Conservation (phyloP, 2,113 vertebrate genomes). For the Leptosomus discolor region DNA sequence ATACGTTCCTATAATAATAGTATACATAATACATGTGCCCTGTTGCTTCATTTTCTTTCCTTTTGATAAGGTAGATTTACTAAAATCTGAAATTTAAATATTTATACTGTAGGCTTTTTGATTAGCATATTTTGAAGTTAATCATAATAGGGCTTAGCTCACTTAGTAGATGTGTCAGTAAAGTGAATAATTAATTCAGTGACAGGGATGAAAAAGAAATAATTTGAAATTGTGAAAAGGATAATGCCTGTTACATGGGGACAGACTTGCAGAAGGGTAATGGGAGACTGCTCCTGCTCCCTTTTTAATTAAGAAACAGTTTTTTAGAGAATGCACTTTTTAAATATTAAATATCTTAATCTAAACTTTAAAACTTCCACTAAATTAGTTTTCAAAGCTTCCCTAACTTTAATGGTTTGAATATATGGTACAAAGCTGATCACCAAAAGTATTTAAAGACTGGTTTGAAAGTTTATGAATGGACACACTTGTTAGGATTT, state of each 20-base stretch:
- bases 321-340: neutral
- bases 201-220: neutral
- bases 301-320: neutral
- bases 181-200: constrained; percentile 31
- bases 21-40: neutral
- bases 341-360: neutral
- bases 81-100: constrained; percentile 50
- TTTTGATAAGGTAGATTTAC: neutral
- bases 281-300: neutral
- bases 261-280: neutral
- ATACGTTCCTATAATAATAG: neutral
- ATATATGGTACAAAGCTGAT: neutral
- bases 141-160: constrained; percentile 12
- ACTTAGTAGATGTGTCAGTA: constrained; percentile 7
- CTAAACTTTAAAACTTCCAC: neutral
- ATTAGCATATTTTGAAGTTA: constrained; percentile 45
- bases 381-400: neutral
- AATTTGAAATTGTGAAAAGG: neutral
- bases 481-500: neutral
- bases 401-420: neutral
- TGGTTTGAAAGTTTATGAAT: neutral
- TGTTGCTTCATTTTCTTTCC: neutral
- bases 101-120: constrained; percentile 22
- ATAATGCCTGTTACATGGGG: neutral
- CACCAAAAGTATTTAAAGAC: neutral